Evolutionary conservation across 2,113 vertebrate genomes (phyloP).

Genomic region (Corynorhinus townsendii): DNA sequence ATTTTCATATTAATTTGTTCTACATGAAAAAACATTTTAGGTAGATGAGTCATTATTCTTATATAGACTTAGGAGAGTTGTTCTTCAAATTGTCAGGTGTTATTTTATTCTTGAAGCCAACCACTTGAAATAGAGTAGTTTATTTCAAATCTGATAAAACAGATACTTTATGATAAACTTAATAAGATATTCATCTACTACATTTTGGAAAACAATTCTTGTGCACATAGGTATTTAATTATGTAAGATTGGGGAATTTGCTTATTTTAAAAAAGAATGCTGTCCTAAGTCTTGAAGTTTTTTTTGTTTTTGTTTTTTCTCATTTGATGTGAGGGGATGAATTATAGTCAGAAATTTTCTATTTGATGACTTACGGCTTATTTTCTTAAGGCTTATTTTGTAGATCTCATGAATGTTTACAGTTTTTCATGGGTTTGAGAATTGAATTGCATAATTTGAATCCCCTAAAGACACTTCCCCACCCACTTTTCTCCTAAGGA

Average conservation of each 20-base stretch:
- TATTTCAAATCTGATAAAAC: neutral
- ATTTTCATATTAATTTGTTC: neutral
- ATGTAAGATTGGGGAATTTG: neutral
- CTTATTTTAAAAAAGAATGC: neutral
- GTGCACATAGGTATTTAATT: neutral
- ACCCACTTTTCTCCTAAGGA: neutral
- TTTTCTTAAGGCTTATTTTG: neutral
- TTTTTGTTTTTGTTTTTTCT: neutral
- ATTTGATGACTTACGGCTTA: neutral
- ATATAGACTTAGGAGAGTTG: neutral
- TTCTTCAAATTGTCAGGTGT: neutral
- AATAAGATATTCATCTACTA: neutral
- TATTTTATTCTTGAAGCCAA: conserved; percentile 9
- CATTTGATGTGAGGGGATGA: neutral
- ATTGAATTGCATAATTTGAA: neutral
- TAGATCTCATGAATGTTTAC: neutral
- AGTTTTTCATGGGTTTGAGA: neutral
- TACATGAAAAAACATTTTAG: neutral
- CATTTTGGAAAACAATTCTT: neutral
- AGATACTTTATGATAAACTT: neutral
- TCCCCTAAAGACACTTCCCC: neutral
- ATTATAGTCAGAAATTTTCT: neutral
- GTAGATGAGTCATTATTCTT: neutral
- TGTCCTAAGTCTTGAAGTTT: neutral
- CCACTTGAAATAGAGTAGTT: neutral